A percentile compares a stretch with the other conserved stretches of the same genome.
These are phyloP conservation scores for Lasioglossum oenotherae DNA, from an alignment of 2,888 invertebrate species.

Conservation along the genomic window DNA sequence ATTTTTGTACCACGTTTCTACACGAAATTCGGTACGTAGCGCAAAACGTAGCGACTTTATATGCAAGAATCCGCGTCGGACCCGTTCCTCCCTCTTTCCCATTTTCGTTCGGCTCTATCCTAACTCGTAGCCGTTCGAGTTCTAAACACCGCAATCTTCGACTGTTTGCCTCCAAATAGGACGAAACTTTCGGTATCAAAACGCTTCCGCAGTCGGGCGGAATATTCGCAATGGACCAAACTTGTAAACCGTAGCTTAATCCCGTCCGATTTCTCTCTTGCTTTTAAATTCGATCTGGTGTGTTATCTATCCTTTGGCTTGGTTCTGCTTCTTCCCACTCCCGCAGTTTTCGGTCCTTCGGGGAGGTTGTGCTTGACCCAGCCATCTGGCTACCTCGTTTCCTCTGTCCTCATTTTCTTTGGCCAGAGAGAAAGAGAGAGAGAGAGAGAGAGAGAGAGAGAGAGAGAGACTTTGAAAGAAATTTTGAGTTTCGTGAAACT, in stretches of 20 bases:
- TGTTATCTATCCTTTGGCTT: constrained; percentile 19
- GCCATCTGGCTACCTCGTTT: not conserved
- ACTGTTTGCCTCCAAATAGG: constrained; percentile 31
- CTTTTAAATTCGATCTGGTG: constrained; percentile 25
- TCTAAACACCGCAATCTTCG: constrained; percentile 46
- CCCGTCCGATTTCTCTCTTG: constrained; percentile 32
- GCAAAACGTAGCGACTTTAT: not conserved
- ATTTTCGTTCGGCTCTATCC: not conserved
- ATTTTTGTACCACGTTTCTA: not conserved
- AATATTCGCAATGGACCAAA: constrained; percentile 46
- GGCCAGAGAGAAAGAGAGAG: not conserved
- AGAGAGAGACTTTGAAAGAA: not conserved
- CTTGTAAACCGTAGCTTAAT: constrained; percentile 39
- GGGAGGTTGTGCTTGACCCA: not conserved
- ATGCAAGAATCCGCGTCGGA: not conserved
- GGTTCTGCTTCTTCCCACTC: not conserved
- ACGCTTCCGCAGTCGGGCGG: constrained; percentile 28
- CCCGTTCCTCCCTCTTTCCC: not conserved
- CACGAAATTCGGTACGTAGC: not conserved
- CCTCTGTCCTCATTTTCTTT: not conserved
- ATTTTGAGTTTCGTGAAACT: constrained; percentile 18
- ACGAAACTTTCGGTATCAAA: constrained; percentile 52
- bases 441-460: not conserved
- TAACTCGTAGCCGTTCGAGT: constrained; percentile 5
- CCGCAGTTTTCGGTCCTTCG: not conserved